Conservation (phyloP, 2,888 invertebrate genomes). For the Philereme vetulata region DNA sequence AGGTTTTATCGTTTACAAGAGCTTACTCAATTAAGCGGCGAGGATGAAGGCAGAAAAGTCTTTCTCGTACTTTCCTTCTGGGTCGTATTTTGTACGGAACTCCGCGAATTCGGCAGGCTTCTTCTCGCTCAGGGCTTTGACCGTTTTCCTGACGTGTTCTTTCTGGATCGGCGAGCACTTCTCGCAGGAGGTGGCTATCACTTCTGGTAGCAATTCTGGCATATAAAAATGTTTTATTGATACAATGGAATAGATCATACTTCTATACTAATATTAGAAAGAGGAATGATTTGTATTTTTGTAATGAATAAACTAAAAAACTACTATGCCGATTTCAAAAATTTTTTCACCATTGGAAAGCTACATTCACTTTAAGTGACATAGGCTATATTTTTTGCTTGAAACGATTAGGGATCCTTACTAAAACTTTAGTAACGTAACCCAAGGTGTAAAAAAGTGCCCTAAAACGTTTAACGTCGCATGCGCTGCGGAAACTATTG, state of each 20-base stretch:
- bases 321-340: too few species aligned
- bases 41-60: constrained; percentile 59
- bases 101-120: constrained; percentile 56
- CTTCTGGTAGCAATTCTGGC: constrained; percentile 68
- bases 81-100: constrained; percentile 65
- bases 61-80: constrained; percentile 62
- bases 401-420: too few species aligned
- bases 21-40: constrained; percentile 11
- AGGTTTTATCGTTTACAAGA: constrained; percentile 4
- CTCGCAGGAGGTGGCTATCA: constrained; percentile 64
- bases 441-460: too few species aligned
- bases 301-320: too few species aligned
- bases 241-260: background rate
- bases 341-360: too few species aligned
- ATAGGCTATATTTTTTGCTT: too few species aligned
- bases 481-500: too few species aligned
- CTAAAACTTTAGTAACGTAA: too few species aligned
- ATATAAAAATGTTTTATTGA: background rate
- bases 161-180: constrained; percentile 66
- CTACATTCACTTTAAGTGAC: too few species aligned
- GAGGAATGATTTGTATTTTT: too few species aligned
- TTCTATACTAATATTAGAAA: too few species aligned
- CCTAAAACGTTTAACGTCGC: too few species aligned
- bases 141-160: constrained; percentile 57
- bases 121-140: constrained; percentile 60